Evolutionary conservation across 2,888 invertebrate genomes (phyloP).

Genomic region (Dicycla oo): DNA sequence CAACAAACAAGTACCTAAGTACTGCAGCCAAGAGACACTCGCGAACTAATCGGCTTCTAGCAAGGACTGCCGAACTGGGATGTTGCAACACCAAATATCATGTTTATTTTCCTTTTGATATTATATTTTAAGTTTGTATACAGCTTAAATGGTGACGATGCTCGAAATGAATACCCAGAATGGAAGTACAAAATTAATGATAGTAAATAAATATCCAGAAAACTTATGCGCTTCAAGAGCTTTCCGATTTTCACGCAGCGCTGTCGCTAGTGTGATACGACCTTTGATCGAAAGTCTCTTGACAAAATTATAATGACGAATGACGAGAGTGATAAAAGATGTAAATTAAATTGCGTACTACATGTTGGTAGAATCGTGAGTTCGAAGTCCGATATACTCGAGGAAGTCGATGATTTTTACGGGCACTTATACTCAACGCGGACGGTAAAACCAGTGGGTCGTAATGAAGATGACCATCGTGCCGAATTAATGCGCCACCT

Average conservation of each 20-base stretch:
- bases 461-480: too few species aligned
- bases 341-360: background rate
- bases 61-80: conserved; percentile 70
- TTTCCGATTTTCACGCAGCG: background rate
- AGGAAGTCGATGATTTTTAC: too few species aligned
- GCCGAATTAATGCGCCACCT: too few species aligned
- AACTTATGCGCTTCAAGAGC: background rate
- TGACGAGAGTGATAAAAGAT: background rate
- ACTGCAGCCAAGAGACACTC: conserved; percentile 77
- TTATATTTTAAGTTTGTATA: conserved; percentile 34
- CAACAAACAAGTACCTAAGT: conserved; percentile 89
- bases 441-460: too few species aligned
- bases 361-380: too few species aligned
- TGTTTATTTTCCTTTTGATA: conserved; percentile 58
- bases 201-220: conserved; percentile 14
- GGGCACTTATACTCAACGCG: too few species aligned
- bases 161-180: conserved; percentile 7
- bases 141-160: conserved; percentile 20
- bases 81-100: conserved; percentile 69
- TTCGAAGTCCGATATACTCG: too few species aligned
- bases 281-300: conserved; percentile 4
- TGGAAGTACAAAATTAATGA: background rate
- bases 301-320: conserved; percentile 10
- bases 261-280: conserved; percentile 1
- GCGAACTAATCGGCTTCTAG: conserved; percentile 87